Conservation (phyloP, 2,888 invertebrate species). For the Pollenia amentaria region DNA sequence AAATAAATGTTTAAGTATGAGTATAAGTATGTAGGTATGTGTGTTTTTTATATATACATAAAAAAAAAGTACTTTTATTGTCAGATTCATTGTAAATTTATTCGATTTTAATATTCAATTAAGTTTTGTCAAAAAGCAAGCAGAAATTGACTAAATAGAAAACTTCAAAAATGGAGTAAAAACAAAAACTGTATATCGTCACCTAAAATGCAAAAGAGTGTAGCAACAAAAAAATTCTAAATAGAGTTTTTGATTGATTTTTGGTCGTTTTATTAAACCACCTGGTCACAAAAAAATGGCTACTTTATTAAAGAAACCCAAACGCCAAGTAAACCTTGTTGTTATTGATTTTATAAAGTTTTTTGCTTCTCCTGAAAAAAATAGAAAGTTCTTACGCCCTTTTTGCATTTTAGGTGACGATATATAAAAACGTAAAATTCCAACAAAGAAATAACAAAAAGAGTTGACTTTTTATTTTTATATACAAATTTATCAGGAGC, state of each 20-base stretch:
- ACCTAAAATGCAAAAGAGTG: too few relatives aligned
- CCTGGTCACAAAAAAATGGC: too few relatives aligned
- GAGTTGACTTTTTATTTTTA: constrained; percentile 31
- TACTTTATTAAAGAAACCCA: too few relatives aligned
- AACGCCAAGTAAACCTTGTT: too few relatives aligned
- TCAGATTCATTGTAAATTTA: constrained; percentile 75
- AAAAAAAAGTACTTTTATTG: constrained; percentile 50
- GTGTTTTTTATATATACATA: not conserved
- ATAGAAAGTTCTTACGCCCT: too few relatives aligned
- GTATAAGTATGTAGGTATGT: not conserved
- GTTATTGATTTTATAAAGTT: too few relatives aligned
- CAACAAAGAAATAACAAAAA: constrained; percentile 34
- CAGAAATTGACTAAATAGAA: constrained; percentile 25
- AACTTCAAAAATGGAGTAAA: constrained; percentile 53
- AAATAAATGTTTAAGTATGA: constrained; percentile 9
- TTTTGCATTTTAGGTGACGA: too few relatives aligned
- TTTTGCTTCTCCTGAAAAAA: too few relatives aligned
- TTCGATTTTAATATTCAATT: constrained; percentile 77
- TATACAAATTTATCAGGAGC: constrained; percentile 31
- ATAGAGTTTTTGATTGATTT: too few relatives aligned
- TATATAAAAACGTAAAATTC: too few relatives aligned
- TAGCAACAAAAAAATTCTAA: too few relatives aligned
- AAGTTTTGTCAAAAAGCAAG: constrained; percentile 59
- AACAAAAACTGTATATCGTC: constrained; percentile 63
- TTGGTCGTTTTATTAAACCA: too few relatives aligned